These are phyloP conservation scores for Phylloscopus trochilus DNA, from an alignment of 2,113 vertebrate species.

Conservation along the genomic window DNA sequence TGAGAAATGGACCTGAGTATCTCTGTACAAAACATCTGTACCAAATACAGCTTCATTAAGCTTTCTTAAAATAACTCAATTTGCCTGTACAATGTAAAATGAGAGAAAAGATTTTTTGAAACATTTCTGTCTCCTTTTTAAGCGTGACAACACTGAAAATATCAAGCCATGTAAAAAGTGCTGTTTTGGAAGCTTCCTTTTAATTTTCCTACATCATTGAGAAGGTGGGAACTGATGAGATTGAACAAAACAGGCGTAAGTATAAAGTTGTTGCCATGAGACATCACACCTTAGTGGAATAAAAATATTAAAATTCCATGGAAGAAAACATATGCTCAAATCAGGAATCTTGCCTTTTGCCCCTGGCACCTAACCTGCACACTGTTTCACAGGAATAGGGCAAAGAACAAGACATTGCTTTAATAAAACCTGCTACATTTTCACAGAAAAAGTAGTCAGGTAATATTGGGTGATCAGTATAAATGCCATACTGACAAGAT, in stretches of 20 bases:
- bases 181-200: neutral
- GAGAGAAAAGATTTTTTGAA: neutral
- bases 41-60: neutral
- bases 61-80: neutral
- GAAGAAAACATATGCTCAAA: neutral
- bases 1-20: neutral
- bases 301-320: neutral
- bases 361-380: neutral
- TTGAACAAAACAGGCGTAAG: neutral
- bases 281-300: neutral
- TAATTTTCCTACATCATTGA: neutral
- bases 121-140: neutral
- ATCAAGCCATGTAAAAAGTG: neutral
- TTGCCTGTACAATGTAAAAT: neutral
- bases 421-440: neutral
- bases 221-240: neutral
- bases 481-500: neutral
- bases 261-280: neutral
- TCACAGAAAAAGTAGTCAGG: neutral
- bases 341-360: neutral
- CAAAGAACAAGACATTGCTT: neutral
- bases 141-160: neutral
- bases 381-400: neutral
- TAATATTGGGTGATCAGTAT: neutral
- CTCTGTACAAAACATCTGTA: neutral